Conservation (phyloP, 2,113 vertebrate species). For the Protobothrops flavoviridis region DNA sequence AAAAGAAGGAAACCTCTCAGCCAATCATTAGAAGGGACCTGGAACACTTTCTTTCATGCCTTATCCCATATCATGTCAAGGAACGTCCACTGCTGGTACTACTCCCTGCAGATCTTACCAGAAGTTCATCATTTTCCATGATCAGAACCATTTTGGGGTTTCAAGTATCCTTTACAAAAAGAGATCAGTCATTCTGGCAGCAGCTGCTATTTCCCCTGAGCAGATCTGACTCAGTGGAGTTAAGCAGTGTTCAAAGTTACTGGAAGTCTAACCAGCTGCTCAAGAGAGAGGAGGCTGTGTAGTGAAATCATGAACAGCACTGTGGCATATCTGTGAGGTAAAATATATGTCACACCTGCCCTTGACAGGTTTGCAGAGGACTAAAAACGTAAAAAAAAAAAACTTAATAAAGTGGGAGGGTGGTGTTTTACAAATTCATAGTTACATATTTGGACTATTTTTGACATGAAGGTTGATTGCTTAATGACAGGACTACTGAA, state of each 20-base stretch:
- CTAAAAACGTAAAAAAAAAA: not conserved
- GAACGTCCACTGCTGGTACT: not conserved
- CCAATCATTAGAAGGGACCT: no score
- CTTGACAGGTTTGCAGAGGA: not conserved
- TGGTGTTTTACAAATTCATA: not conserved
- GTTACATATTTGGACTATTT: not conserved
- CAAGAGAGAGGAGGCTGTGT: conserved; percentile 35
- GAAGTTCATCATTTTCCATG: not conserved
- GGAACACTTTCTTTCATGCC: not conserved
- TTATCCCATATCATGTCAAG: not conserved
- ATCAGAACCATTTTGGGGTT: not conserved
- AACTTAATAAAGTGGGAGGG: not conserved
- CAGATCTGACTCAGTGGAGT: accelerated
- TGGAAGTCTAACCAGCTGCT: conserved; percentile 2
- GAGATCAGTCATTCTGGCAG: not conserved
- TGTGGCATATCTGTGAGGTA: not conserved
- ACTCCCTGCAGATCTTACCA: not conserved
- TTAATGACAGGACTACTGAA: not conserved
- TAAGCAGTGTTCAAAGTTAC: conserved; percentile 7
- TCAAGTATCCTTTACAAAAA: not conserved
- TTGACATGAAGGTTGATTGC: not conserved
- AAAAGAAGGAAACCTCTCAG: not conserved
- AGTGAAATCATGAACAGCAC: conserved; percentile 25
- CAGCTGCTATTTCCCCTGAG: not conserved
- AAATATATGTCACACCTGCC: conserved; percentile 64